phyloP scores from a whole-genome alignment of 2,797 vertebrate species.

The Avahi laniger region DNA sequence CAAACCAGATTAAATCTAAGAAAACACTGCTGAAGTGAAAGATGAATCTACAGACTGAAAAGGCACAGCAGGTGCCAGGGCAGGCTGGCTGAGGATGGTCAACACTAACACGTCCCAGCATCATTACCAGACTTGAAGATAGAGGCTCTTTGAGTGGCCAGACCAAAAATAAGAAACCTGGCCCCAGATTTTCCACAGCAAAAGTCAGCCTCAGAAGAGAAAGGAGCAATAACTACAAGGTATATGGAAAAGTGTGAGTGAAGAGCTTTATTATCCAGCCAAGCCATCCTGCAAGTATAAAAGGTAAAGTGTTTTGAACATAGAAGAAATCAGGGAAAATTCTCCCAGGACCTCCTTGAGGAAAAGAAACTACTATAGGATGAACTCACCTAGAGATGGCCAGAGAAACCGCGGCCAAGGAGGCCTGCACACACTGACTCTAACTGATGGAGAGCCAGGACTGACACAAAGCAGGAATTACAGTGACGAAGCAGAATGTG shows the following conservation, averaged over 20 bases:
- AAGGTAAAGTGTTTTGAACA: background rate
- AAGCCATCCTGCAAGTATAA: background rate
- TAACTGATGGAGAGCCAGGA: background rate
- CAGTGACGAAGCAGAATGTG: too few relatives aligned
- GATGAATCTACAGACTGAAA: background rate
- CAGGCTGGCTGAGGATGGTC: background rate
- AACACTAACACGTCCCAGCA: too few relatives aligned
- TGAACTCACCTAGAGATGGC: background rate
- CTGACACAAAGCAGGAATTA: background rate
- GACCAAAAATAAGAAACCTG: background rate
- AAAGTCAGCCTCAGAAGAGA: background rate
- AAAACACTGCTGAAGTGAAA: background rate
- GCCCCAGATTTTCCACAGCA: background rate
- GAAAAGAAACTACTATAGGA: background rate
- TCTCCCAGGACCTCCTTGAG: background rate
- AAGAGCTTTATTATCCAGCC: background rate
- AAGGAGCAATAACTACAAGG: background rate
- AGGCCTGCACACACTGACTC: background rate
- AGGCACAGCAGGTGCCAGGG: background rate
- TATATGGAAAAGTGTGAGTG: background rate
- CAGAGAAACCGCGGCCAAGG: background rate
- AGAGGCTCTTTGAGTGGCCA: background rate
- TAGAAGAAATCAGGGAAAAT: background rate
- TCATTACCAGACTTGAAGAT: background rate
- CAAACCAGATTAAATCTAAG: background rate